Base-by-base conservation (phyloP, 2,888 invertebrate species). In the Brachylomia viminalis region DNA sequence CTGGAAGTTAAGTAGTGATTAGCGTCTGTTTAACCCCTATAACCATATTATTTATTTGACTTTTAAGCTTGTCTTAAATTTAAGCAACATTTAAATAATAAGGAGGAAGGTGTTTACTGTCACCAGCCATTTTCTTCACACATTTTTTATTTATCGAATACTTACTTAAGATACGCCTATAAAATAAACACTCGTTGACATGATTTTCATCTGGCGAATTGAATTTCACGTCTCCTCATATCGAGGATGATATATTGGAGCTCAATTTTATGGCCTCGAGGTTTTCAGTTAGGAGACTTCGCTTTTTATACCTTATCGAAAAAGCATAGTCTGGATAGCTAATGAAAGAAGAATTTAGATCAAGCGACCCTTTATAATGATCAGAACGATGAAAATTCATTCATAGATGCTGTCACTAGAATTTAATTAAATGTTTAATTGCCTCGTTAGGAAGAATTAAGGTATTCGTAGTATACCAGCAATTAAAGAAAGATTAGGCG, bases 181-280 rank as follows among this genome's bases (percentile, higher is more conserved):
- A 85, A 84, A 86, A 81, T 72, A 87, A 72, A 87, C 70, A 85
- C 70, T 52, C 56, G 49, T 62, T 76, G 70, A 78, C 74, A 78
- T 42, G 59, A 30, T 58, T 64, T 78, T 78, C 77, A 77, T 82
- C 56, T 45, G 23, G 52, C 67, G 74, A 75, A 72, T 78, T 61
- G 68, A 76, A 85, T 85, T 86, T 81, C 61, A 64, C 65, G 38
- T 81, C 58, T 65, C 38, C 33, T n/a, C 59, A 72, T 66, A 79
- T 62, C 61, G 52, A 27, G 54, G 38, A 56, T 64, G 59, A 72
- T 67, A 80, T 77, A 77, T 85, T 73, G 69, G 58, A 52, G 49
- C 33, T 75, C 69, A 73, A 59, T 70, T 85, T 84, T 86, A 84
- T 81, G 27, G 54, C 61, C 30, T 64, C n/a, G 54, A 58, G 82